These are phyloP conservation scores for Kryptolebias ocellatus DNA, from an alignment of 2,797 vertebrate genomes.

Conservation along the genomic window DNA sequence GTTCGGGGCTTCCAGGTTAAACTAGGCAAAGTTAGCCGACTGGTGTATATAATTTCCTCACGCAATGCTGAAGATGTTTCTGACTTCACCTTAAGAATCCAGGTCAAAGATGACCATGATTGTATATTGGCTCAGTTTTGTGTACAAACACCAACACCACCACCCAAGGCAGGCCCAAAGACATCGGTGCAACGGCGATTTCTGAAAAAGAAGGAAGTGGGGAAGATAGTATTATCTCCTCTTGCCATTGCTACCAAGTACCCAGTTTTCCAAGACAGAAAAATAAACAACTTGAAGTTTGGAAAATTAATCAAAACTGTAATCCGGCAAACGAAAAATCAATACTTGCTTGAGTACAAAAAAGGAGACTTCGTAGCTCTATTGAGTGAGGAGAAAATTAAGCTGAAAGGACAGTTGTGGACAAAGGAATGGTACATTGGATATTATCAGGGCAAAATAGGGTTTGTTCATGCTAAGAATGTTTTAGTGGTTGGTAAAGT, in stretches of 20 bases:
- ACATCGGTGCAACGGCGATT: constrained; percentile 88
- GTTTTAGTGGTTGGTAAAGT: constrained; percentile 90
- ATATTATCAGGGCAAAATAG: constrained; percentile 92
- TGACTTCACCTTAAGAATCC: constrained; percentile 91
- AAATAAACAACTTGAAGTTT: constrained; percentile 88
- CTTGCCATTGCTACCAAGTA: constrained; percentile 89
- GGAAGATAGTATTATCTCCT: constrained; percentile 92
- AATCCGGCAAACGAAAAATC: constrained; percentile 92
- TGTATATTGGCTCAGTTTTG: constrained; percentile 93
- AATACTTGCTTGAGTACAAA: constrained; percentile 94
- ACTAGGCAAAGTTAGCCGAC: constrained; percentile 92
- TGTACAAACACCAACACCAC: constrained; percentile 92
- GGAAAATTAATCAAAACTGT: constrained; percentile 95
- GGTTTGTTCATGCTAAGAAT: constrained; percentile 93
- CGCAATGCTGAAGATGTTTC: constrained; percentile 85
- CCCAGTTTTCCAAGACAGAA: constrained; percentile 91
- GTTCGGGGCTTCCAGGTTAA: constrained; percentile 94
- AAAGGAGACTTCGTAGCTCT: constrained; percentile 92
- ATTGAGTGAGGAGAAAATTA: constrained; percentile 93
- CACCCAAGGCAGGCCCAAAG: constrained; percentile 88
- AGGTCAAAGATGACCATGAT: constrained; percentile 90
- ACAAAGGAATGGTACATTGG: constrained; percentile 98
- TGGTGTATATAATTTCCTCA: constrained; percentile 88
- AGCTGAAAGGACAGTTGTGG: constrained; percentile 93
- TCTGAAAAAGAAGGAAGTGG: constrained; percentile 94